A percentile compares a stretch with the other conserved stretches of the same genome.
Conservation (phyloP, 2,797 vertebrate species). For the Fistularia commersonii region DNA sequence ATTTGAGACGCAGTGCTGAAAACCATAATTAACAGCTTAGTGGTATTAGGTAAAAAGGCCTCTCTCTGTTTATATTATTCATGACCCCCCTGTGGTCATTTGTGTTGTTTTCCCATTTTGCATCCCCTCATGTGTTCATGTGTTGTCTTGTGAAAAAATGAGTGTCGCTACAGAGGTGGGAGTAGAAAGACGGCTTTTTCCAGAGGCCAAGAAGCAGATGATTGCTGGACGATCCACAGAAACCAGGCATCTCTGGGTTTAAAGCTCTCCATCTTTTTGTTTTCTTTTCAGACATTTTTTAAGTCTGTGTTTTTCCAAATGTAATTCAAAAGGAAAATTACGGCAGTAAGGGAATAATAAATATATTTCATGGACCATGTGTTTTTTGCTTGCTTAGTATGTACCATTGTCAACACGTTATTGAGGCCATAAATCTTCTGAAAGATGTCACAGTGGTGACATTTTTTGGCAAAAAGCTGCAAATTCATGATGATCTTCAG, state of each 20-base stretch:
- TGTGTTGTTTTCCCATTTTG: constrained; percentile 34
- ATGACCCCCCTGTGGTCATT: constrained; percentile 51
- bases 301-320: constrained; percentile 5
- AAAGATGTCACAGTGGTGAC: too few relatives aligned
- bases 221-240: constrained; percentile 38
- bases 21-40: constrained; percentile 57
- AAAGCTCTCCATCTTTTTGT: constrained; percentile 16
- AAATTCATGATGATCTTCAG: constrained; percentile 39
- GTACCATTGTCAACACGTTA: too few relatives aligned
- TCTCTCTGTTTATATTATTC: constrained; percentile 54
- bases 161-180: constrained; percentile 63
- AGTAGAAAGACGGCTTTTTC: constrained; percentile 59
- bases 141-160: constrained; percentile 52
- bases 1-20: constrained; percentile 45
- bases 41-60: constrained; percentile 58
- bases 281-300: constrained; percentile 37
- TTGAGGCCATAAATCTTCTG: too few relatives aligned
- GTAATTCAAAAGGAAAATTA: constrained; percentile 24
- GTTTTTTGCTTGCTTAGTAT: too few relatives aligned
- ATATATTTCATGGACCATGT: not conserved
- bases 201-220: constrained; percentile 49
- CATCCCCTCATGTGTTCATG: constrained; percentile 44
- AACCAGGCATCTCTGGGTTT: constrained; percentile 30
- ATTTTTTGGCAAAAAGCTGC: constrained; percentile 24
- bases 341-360: constrained; percentile 27